Percentiles rank a stretch among this genome's conserved stretches.
Conservation (phyloP, 2,113 vertebrate genomes). For the Orcinus orca region DNA sequence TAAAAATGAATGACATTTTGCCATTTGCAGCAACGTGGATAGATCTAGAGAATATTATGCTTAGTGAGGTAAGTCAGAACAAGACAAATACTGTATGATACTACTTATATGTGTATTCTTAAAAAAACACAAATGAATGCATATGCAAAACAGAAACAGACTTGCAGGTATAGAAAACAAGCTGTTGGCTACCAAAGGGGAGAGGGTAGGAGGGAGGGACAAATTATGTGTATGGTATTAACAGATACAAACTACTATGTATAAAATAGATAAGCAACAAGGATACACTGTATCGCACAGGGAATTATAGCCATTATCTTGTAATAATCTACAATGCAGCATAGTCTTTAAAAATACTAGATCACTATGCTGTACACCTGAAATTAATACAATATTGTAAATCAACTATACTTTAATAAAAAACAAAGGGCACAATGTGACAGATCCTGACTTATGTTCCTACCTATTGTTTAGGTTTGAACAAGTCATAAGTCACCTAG, state of each 20-base stretch:
- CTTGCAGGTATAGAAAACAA: neutral
- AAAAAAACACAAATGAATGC: neutral
- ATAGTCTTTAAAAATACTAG: neutral
- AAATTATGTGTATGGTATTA: no score
- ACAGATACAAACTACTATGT: neutral
- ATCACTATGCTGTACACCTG: neutral
- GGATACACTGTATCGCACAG: neutral
- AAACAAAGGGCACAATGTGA: neutral
- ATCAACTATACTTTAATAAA: neutral
- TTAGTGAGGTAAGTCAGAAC: neutral
- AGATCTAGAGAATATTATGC: neutral
- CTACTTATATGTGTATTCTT: neutral
- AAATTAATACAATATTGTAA: rapidly evolving
- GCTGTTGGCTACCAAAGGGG: neutral
- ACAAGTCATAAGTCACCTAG: neutral
- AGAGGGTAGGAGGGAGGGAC: neutral
- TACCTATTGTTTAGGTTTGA: neutral
- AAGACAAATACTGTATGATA: neutral
- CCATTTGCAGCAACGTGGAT: neutral
- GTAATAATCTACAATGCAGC: neutral
- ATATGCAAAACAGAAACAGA: neutral
- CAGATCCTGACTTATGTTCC: neutral
- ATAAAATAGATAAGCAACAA: neutral
- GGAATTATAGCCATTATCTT: no score
- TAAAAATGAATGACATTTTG: neutral